Evolutionary conservation across 2,888 invertebrate genomes (phyloP).

Genomic region (Lasioglossum morio): DNA sequence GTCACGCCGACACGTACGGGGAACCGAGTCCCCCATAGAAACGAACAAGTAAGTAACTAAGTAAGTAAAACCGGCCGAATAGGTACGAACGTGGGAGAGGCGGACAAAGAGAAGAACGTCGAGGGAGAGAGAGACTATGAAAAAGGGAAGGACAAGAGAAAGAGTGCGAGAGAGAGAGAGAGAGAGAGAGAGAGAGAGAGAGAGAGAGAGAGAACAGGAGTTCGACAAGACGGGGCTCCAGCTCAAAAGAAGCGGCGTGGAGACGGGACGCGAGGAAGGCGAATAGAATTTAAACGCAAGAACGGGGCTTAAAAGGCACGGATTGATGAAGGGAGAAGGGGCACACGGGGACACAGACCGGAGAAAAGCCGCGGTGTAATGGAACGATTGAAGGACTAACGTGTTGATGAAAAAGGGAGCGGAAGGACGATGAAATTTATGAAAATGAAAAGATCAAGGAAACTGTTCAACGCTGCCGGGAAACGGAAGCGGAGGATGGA

Average conservation of each 20-base stretch:
- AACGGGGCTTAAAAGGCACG: slow-evolving; percentile 16
- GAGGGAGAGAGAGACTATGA: neutral
- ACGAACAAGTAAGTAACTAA: slow-evolving; percentile 67
- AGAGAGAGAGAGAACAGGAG: neutral
- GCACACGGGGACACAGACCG: neutral
- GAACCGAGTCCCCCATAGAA: slow-evolving; percentile 58
- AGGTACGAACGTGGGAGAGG: slow-evolving; percentile 61
- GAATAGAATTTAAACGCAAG: slow-evolving; percentile 55
- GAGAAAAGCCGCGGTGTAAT: slow-evolving; percentile 29
- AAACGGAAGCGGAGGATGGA: neutral
- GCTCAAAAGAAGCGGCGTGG: slow-evolving; percentile 48
- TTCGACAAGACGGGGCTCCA: slow-evolving; percentile 34
- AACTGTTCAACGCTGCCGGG: slow-evolving; percentile 1
- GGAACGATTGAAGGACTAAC: slow-evolving; percentile 43
- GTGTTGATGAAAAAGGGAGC: slow-evolving; percentile 33
- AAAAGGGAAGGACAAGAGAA: slow-evolving; percentile 30
- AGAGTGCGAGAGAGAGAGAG: neutral
- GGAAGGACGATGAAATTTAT: neutral
- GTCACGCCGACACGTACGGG: slow-evolving; percentile 55
- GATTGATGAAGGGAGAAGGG: slow-evolving; percentile 21
- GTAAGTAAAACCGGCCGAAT: slow-evolving; percentile 66
- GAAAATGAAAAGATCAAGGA: slow-evolving; percentile 34
- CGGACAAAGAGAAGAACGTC: slow-evolving; percentile 44
- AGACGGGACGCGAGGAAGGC: slow-evolving; percentile 14
- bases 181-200: neutral